Conservation (phyloP, 2,113 vertebrate species). For the Sitta europaea region DNA sequence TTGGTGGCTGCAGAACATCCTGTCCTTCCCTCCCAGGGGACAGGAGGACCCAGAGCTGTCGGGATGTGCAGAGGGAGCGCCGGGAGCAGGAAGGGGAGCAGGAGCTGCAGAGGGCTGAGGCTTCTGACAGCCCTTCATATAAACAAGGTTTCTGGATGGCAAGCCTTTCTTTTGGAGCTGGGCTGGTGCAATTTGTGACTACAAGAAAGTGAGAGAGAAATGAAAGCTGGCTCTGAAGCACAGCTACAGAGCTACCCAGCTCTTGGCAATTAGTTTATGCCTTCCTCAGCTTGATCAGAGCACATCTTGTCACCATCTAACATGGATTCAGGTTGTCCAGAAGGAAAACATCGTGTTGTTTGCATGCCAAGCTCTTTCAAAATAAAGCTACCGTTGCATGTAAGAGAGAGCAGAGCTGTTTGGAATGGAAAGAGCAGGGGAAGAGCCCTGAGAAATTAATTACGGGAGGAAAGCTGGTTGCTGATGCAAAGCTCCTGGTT, state of each 20-base stretch:
- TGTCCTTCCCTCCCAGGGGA: not conserved
- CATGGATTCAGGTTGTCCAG: not conserved
- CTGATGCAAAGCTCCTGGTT: not conserved
- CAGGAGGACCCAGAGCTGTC: not conserved
- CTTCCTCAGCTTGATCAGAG: not conserved
- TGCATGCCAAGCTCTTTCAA: not conserved
- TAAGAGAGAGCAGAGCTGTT: not conserved
- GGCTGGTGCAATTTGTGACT: not conserved
- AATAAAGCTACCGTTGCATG: not conserved
- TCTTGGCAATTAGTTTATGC: not conserved
- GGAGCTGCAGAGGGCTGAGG: not conserved
- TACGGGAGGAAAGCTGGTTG: not conserved
- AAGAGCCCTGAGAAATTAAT: not conserved
- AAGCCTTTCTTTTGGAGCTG: not conserved
- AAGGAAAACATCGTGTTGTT: not conserved
- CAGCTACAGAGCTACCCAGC: not conserved
- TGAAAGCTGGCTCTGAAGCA: not conserved
- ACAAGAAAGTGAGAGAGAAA: not conserved
- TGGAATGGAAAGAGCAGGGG: not conserved
- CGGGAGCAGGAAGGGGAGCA: not conserved
- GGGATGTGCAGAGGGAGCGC: rapidly evolving
- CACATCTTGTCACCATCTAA: not conserved
- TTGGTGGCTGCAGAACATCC: not conserved
- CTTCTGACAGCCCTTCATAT: not conserved
- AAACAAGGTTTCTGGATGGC: not conserved